Conservation (phyloP, 2,113 vertebrate species). For the Alligator mississippiensis region DNA sequence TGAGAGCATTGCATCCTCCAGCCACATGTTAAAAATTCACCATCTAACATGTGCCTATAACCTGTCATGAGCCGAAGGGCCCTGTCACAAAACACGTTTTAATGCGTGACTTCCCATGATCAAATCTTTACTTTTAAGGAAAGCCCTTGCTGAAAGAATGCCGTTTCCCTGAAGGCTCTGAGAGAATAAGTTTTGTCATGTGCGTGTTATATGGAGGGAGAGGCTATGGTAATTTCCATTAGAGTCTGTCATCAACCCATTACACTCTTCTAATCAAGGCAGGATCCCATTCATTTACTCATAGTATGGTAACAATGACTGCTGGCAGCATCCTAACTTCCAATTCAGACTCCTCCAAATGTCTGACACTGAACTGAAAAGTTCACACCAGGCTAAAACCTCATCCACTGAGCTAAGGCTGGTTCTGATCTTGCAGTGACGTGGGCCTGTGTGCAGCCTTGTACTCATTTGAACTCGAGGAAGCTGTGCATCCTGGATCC, state of each 20-base stretch:
- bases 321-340: not conserved
- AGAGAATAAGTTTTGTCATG: not conserved
- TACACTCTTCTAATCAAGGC: constrained; percentile 19
- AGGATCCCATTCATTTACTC: not conserved
- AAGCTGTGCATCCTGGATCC: fast-evolving
- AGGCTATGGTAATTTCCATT: not conserved
- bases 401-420: not conserved
- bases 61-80: constrained; percentile 30
- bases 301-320: not conserved
- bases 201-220: not conserved
- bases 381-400: not conserved
- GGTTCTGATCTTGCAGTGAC: not conserved
- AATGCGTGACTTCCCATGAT: not conserved
- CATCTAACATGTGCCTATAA: not conserved
- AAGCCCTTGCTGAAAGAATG: not conserved
- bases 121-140: constrained; percentile 7
- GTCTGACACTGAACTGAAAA: constrained; percentile 7
- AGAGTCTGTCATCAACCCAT: not conserved
- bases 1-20: not conserved
- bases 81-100: not conserved
- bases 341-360: not conserved
- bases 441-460: not conserved
- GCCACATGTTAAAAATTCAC: not conserved
- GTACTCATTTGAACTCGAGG: not conserved
- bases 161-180: constrained; percentile 1